Conservation (phyloP, 2,888 invertebrate species). For the Drosophila robusta region DNA sequence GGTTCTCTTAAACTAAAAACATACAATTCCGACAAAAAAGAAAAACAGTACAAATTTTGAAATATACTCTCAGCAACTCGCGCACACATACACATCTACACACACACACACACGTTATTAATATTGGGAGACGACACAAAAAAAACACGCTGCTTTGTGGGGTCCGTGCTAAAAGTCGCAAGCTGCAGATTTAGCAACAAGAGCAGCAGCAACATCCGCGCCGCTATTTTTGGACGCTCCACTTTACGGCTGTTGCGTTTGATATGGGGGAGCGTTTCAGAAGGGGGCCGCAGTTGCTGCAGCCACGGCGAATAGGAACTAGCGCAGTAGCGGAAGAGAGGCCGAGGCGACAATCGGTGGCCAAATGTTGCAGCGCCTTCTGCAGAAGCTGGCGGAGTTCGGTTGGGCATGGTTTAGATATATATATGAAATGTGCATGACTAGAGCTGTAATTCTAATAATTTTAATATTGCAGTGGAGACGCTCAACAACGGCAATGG, state of each 20-base stretch:
- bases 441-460: neutral
- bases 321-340: slow-evolving; percentile 43
- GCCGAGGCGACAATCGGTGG: slow-evolving; percentile 20
- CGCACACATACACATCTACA: neutral
- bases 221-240: slow-evolving; percentile 69
- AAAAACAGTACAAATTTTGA: neutral
- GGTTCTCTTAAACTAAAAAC: neutral
- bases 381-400: slow-evolving; percentile 51
- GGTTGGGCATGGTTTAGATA: slow-evolving; percentile 51
- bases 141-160: slow-evolving; percentile 2
- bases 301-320: slow-evolving; percentile 11
- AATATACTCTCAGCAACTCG: slow-evolving; percentile 3
- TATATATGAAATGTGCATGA: neutral
- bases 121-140: slow-evolving; percentile 7
- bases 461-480: slow-evolving; percentile 81
- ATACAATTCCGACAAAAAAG: slow-evolving; percentile 1
- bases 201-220: slow-evolving; percentile 4
- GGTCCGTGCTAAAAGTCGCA: slow-evolving; percentile 53
- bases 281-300: slow-evolving; percentile 30
- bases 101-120: slow-evolving; percentile 2
- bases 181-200: slow-evolving; percentile 47
- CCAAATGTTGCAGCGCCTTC: slow-evolving; percentile 59
- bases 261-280: slow-evolving; percentile 16
- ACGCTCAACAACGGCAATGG: slow-evolving; percentile 90
- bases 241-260: slow-evolving; percentile 43